Base-by-base conservation (phyloP, 2,888 invertebrate species). In the Proisotoma minuta region DNA sequence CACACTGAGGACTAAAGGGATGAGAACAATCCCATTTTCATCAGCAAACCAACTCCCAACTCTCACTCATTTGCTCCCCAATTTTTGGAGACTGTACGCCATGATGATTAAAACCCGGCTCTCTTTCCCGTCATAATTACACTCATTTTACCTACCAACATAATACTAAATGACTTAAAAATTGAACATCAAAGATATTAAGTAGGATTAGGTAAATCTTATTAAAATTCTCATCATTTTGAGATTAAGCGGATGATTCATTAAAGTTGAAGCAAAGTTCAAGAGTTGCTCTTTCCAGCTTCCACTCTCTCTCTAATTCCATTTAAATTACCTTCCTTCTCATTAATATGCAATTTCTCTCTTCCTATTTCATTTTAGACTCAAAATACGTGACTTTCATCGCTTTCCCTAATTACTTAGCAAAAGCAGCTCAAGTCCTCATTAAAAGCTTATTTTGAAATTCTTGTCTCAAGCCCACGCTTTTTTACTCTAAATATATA, bases 51-150 rank as follows among this genome's bases (percentile, higher is more conserved):
- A 66, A 63, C 61, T 64, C 66, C 71, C 66, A 61, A 67, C 57
- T 58, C 65, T 64, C 67, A 70, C 64, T 70, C 63, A 66, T 70
- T 70, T 70, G 66, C 65, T 66, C 66, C 62, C 65, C 60, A 54
- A 50, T 60, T 57, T 28, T 47, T 20, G n/a, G 29, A 66, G 58
- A 59, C 53, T 56, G 63, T 65, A 67, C 68, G 71, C 71, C 69
- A 71, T 71, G 71, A 71, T 71, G 71, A 69, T 71, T 66, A 70
- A 68, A 66, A 68, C 53, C 59, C 62, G 60, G 59, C 34, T 34
- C 8, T 8, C 22, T 49, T 56, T 50, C 29, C 43, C 20, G n/a
- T 61, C 57, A 23, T 23, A 24, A 10, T 43, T 28, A 57, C 23
- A 22, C 20, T 34, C 18, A 1, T 23, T 24, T 8, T 34, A 23